Evolutionary conservation across 2,797 vertebrate species (phyloP).

Genomic region (Ctenosaura bakeri): DNA sequence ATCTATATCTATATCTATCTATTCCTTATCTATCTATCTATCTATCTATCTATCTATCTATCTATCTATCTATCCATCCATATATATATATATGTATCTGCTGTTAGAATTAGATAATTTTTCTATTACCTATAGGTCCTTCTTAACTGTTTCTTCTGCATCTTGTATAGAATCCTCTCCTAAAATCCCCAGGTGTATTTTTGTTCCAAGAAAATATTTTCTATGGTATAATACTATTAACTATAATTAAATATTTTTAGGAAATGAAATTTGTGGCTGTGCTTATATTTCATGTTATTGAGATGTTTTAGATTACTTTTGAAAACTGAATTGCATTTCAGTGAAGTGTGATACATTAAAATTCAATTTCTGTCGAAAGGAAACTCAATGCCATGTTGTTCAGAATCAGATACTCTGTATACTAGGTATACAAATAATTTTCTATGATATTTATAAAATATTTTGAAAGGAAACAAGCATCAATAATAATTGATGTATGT

Average conservation of each 20-base stretch:
- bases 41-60: no score
- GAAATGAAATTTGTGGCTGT: conserved; percentile 1
- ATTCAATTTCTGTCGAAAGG: conserved; percentile 11
- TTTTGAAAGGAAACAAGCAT: not conserved
- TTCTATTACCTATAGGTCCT: not conserved
- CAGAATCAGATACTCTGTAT: conserved; percentile 44
- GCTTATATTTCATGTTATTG: not conserved
- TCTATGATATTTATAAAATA: not conserved
- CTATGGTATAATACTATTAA: conserved; percentile 40
- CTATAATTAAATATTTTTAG: conserved; percentile 48
- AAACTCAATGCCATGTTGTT: conserved; percentile 44
- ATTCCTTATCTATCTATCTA: no score
- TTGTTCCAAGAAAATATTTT: conserved; percentile 34
- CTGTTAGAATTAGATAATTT: not conserved
- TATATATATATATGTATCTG: not conserved
- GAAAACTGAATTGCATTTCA: conserved; percentile 39
- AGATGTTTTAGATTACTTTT: conserved; percentile 29
- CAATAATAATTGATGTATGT: not conserved
- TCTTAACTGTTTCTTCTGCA: rapidly evolving
- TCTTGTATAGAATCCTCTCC: not conserved
- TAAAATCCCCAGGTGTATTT: conserved; percentile 33
- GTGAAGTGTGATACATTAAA: not conserved
- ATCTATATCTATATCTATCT: no score
- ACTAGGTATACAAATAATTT: conserved; percentile 44
- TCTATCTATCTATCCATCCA: no score